Evolutionary conservation across 2,113 vertebrate genomes (phyloP).

Genomic region (Chaetops frenatus): DNA sequence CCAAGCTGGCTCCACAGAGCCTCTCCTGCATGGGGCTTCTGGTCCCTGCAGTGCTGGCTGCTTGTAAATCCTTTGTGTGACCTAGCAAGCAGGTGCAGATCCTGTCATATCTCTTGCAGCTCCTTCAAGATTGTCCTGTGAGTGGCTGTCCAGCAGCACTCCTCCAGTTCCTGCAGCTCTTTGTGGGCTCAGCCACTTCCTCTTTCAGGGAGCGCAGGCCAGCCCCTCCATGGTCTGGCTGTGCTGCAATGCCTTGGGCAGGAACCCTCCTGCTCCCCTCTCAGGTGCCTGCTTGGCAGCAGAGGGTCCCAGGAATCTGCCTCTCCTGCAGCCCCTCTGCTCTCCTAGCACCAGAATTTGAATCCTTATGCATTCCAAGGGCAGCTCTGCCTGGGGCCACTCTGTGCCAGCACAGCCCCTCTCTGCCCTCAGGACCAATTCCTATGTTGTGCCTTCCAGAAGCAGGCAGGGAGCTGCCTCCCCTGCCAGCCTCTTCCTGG

Average conservation of each 20-base stretch:
- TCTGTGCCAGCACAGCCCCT: not conserved
- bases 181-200: not conserved
- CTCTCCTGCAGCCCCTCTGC: not conserved
- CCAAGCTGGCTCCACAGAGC: not conserved
- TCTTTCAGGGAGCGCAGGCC: not conserved
- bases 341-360: not conserved
- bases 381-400: not conserved
- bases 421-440: not conserved
- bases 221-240: not conserved
- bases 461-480: not conserved
- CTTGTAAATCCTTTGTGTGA: rapidly evolving
- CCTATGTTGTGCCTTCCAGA: not conserved
- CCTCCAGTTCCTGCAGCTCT: not conserved
- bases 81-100: not conserved
- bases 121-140: slow-evolving; percentile 97
- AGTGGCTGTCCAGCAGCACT: not conserved
- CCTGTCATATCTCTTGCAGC: slow-evolving; percentile 60
- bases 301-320: not conserved
- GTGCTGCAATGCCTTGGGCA: not conserved
- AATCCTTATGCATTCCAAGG: not conserved
- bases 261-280: not conserved
- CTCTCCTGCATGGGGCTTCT: rapidly evolving
- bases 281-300: not conserved
- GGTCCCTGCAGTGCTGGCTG: rapidly evolving
- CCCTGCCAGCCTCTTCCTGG: not conserved